Evolutionary conservation across 2,888 invertebrate species (phyloP), one percentile per base, ranked within the genome.

Genomic region (Cybosia mesomella): DNA sequence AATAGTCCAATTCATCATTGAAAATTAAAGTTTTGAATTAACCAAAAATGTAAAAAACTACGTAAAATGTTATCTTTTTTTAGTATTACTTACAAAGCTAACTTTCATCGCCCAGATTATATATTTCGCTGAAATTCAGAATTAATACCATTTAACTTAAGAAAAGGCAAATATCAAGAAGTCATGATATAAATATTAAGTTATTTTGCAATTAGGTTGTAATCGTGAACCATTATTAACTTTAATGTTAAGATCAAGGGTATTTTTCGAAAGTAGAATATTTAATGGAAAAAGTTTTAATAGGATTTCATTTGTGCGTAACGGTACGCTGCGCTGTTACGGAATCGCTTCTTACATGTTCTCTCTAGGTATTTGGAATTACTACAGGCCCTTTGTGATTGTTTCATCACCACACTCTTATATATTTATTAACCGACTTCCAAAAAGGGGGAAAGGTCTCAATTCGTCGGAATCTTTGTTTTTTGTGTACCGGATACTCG

Each of bases 261-360:
- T 85, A 89, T 92, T 91, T 91, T 91, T 89, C 85, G 86, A 87
- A 89, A 89, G 88, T 87, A 87, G 84, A 88, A 89, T 90, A 88
- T 92, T 91, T 91, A 92, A 94, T 93, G 91, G 92, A 91, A 92
- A 92, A 93, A 94, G 90, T 94, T 94, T 92, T 92, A 93, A 93
- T 93, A 85, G 89, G 87, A 90, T 93, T 91, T 90, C 90, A 92
- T 81, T 81, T 90, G 89, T 89, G 91, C 88, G 90, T 84, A 91
- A 90, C 89, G 88, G 83, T 87, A 73, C 68, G 72, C 65, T 71
- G 63, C 64, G 70, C 66, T 39, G 87, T 87, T 89, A 73, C 67
- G 71, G 68, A 85, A 88, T 89, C 90, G 87, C 88, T 88, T 86
- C 86, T 63, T 54, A 54, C 63, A 54, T 54, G 28, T 28, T 61